Evolutionary conservation across 2,113 vertebrate species (phyloP).

Genomic region (Hiodon tergisus): DNA sequence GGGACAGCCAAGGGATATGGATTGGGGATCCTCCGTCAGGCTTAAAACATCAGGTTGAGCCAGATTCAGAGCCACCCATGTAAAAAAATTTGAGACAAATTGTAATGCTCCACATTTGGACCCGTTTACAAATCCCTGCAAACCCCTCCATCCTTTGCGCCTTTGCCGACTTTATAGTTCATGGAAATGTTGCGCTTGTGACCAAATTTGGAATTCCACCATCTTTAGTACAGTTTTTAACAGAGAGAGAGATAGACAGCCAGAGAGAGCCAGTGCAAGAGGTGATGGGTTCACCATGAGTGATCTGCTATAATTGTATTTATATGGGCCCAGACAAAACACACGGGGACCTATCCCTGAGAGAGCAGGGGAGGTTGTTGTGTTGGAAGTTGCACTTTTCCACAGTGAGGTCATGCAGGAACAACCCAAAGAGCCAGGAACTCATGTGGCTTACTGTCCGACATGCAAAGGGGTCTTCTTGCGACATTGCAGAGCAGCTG

Average conservation of each 20-base stretch:
- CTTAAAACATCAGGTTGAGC: too few relatives aligned
- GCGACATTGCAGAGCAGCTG: too few relatives aligned
- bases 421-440: slow-evolving; percentile 27
- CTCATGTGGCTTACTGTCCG: not conserved
- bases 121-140: too few relatives aligned
- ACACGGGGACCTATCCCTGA: slow-evolving; percentile 45
- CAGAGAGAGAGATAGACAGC: slow-evolving; percentile 14
- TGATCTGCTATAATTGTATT: slow-evolving; percentile 48
- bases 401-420: slow-evolving; percentile 55
- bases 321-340: slow-evolving; percentile 52
- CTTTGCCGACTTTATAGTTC: not conserved
- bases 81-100: too few relatives aligned
- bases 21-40: too few relatives aligned
- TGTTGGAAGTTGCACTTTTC: slow-evolving; percentile 25
- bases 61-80: too few relatives aligned
- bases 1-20: too few relatives aligned
- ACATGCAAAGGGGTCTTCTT: not conserved
- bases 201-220: slow-evolving; percentile 36
- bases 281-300: slow-evolving; percentile 37
- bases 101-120: too few relatives aligned
- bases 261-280: not conserved
- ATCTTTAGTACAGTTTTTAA: slow-evolving; percentile 19
- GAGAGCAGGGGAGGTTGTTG: slow-evolving; percentile 10
- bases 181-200: not conserved
- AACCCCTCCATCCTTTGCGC: not conserved